phyloP scores from a whole-genome alignment of 2,888 invertebrate species.

The Tigriopus californicus region DNA sequence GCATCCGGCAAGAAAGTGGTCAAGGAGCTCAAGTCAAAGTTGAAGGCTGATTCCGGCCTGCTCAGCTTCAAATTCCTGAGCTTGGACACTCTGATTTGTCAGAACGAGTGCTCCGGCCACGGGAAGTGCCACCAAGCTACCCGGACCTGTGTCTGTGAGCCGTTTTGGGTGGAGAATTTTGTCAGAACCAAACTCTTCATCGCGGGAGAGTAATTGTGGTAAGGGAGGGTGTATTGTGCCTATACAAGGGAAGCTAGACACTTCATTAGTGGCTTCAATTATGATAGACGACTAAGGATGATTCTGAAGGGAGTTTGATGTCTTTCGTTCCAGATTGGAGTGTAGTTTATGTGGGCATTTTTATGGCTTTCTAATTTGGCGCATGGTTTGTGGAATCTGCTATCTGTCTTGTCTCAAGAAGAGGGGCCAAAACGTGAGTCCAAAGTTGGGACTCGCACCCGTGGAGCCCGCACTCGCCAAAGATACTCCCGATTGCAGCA shows the following conservation, averaged over 20 bases:
- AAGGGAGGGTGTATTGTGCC: slow-evolving; percentile 20
- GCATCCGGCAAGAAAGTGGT: slow-evolving; percentile 43
- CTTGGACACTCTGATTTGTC: slow-evolving; percentile 67
- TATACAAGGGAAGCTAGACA: no score
- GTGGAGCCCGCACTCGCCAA: background rate
- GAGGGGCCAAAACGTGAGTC: background rate
- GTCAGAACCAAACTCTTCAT: slow-evolving; percentile 42
- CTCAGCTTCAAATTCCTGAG: slow-evolving; percentile 51
- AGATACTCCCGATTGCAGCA: slow-evolving; percentile 2
- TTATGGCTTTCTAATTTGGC: slow-evolving; percentile 38
- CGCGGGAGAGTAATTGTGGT: slow-evolving; percentile 65
- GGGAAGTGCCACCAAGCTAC: slow-evolving; percentile 68
- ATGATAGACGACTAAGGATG: no score
- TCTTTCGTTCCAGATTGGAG: slow-evolving; percentile 55
- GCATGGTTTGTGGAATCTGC: slow-evolving; percentile 30
- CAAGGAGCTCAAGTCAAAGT: slow-evolving; percentile 42
- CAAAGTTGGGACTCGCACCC: no score
- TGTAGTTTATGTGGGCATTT: slow-evolving; percentile 70
- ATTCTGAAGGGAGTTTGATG: slow-evolving; percentile 16
- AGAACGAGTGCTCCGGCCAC: slow-evolving; percentile 75
- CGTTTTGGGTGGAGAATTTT: slow-evolving; percentile 88
- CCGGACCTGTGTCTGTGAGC: slow-evolving; percentile 69
- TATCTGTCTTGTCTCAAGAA: background rate
- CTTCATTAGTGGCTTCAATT: no score
- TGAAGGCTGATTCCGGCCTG: slow-evolving; percentile 47